Percentiles rank a stretch among this genome's conserved stretches.
Conservation (phyloP, 2,113 vertebrate species). For the Chloropsis cyanopogon region DNA sequence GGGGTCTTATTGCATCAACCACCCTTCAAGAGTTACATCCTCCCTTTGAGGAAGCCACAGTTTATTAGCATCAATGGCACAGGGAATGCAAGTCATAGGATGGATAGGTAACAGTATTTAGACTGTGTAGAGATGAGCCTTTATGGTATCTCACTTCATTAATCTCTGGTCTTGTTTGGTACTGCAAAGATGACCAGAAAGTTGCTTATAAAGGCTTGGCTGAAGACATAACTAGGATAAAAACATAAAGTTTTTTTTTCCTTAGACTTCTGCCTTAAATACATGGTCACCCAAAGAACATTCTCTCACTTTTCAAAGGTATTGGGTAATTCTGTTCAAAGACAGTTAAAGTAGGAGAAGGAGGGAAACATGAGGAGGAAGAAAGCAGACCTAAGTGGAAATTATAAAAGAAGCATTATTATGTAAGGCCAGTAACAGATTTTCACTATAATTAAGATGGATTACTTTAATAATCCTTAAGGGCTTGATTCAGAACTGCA, state of each 20-base stretch:
- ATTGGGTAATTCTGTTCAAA: not conserved
- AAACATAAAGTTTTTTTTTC: not conserved
- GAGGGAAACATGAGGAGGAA: not conserved
- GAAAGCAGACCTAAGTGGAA: not conserved
- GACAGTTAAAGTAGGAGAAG: not conserved
- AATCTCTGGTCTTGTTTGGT: not conserved
- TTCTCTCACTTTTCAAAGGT: not conserved
- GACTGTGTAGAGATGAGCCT: not conserved
- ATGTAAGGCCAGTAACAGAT: constrained; percentile 44
- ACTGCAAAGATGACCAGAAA: not conserved
- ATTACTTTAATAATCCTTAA: constrained; percentile 65
- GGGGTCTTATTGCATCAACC: not conserved
- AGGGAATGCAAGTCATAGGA: not conserved
- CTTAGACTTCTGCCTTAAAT: not conserved
- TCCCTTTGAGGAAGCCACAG: not conserved
- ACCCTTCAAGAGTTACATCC: not conserved
- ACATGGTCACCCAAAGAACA: not conserved
- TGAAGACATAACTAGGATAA: not conserved
- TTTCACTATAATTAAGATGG: constrained; percentile 68
- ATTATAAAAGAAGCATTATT: constrained; percentile 53
- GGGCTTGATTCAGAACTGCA: constrained; percentile 39
- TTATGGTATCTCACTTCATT: not conserved
- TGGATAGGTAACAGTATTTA: not conserved
- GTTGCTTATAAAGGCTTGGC: not conserved
- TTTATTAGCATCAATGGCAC: not conserved